These are phyloP conservation scores for Leucoma salicis DNA, from an alignment of 2,888 invertebrate genomes.

Conservation along the genomic window DNA sequence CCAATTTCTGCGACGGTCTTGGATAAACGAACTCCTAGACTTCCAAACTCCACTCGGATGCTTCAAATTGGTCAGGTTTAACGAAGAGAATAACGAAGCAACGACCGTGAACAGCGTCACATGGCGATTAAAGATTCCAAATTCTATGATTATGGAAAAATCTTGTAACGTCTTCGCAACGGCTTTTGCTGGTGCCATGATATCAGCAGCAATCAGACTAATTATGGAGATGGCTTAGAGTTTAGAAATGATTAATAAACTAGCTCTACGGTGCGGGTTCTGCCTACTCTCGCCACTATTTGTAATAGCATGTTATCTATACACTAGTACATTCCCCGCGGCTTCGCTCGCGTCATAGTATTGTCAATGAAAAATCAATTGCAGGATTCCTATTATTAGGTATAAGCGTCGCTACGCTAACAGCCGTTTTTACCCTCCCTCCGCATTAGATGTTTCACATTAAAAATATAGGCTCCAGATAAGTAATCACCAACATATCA, in stretches of 20 bases:
- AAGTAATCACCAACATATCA: too few relatives aligned
- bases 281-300: too few relatives aligned
- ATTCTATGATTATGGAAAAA: neutral
- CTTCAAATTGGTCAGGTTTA: neutral
- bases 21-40: constrained; percentile 7
- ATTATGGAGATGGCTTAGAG: neutral
- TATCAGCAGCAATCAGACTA: neutral
- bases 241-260: neutral
- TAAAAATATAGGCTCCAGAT: too few relatives aligned
- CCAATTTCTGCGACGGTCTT: constrained; percentile 6
- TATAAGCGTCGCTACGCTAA: too few relatives aligned
- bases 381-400: too few relatives aligned
- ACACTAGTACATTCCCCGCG: too few relatives aligned
- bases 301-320: too few relatives aligned
- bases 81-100: neutral
- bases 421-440: too few relatives aligned
- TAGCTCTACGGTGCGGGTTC: too few relatives aligned
- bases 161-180: neutral
- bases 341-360: too few relatives aligned
- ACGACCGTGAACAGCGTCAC: neutral
- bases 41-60: constrained; percentile 6
- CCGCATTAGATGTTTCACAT: too few relatives aligned
- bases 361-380: too few relatives aligned
- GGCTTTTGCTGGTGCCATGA: neutral
- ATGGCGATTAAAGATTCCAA: neutral